A percentile compares a stretch with the other conserved stretches of the same genome.
These are phyloP conservation scores for Drosophila paranaensis DNA, from an alignment of 2,888 invertebrate species.

Conservation along the genomic window DNA sequence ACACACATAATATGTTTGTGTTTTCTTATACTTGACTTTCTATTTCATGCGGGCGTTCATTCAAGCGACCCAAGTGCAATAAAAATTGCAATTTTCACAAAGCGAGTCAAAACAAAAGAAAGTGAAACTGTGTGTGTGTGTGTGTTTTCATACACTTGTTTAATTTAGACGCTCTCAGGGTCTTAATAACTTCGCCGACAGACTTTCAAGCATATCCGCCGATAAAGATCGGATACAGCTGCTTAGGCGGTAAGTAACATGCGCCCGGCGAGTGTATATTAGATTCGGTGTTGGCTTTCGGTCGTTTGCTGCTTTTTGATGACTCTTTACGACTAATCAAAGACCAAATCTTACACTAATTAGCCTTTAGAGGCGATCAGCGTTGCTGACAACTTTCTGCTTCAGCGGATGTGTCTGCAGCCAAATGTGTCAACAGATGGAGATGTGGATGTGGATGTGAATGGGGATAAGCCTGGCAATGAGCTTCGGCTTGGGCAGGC, in stretches of 20 bases:
- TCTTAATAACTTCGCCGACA: slow-evolving; percentile 26
- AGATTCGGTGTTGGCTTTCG: slow-evolving; percentile 19
- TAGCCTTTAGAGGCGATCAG: slow-evolving; percentile 61
- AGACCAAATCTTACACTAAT: slow-evolving; percentile 69
- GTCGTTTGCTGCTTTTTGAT: slow-evolving; percentile 34
- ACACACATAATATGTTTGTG: background rate
- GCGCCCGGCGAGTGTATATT: slow-evolving; percentile 10
- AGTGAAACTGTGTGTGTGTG: slow-evolving; percentile 61
- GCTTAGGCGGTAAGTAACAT: background rate
- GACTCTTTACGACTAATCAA: slow-evolving; percentile 61
- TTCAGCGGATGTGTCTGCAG: slow-evolving; percentile 38
- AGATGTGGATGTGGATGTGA: slow-evolving; percentile 2
- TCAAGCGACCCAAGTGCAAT: slow-evolving; percentile 58
- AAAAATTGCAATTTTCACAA: slow-evolving; percentile 71
- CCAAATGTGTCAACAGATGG: slow-evolving; percentile 46
- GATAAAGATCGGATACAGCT: slow-evolving; percentile 35
- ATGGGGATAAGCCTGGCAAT: slow-evolving; percentile 1
- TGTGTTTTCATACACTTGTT: slow-evolving; percentile 24
- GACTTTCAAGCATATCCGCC: slow-evolving; percentile 47
- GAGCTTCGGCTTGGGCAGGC: background rate
- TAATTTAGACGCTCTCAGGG: slow-evolving; percentile 42
- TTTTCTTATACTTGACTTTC: slow-evolving; percentile 49
- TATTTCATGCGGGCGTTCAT: slow-evolving; percentile 72
- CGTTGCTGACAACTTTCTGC: slow-evolving; percentile 52
- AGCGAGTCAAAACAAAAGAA: slow-evolving; percentile 60